Evolutionary conservation across 1,140 invertebrate species (phyloP), one percentile per base, ranked within the genome.

Genomic region (Aplysia californica): DNA sequence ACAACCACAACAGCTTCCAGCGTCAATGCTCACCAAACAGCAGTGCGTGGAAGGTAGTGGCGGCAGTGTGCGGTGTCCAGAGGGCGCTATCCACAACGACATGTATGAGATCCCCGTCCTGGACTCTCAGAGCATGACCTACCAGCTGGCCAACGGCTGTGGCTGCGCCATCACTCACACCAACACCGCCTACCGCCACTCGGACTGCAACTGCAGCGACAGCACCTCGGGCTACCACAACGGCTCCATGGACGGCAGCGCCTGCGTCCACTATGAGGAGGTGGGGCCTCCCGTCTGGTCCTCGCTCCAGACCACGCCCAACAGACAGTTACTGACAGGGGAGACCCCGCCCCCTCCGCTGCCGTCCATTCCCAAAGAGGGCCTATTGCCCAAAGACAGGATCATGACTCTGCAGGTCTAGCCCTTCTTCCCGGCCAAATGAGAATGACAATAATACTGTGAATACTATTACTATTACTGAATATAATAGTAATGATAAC

Each of bases 61-160:
- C n/a, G n/a, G n/a, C n/a, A n/a, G n/a, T n/a, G n/a, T n/a, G n/a
- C n/a, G n/a, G n/a, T n/a, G n/a, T n/a, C 44, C 44, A 10, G n/a
- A 10, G n/a, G n/a, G 10, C 44, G 59, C 10, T n/a, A 59, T 68
- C 38, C 69, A 76, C 35, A 75, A 73, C 35, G 77, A 79, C 44
- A 64, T 79, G 75, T 81, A 81, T 61, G 80, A 81, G 71, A 75
- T 79, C 21, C 80, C 80, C n/a, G 66, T 79, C 20, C 31, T 44
- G 41, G 66, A 76, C 1, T 26, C 58, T 18, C 2, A 33, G 3
- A 39, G 15, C 18, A 38, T 2, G 20, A 38, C 55, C 59, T 74
- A 74, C 59, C 56, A 74, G 21, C 29, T 74, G 29, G 71, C 71
- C 35, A 65, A 65, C 31, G 55, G 69, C 10, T 33, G 26, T 26